These are phyloP conservation scores for Anthoscopus minutus DNA, from an alignment of 2,113 vertebrate species.

Conservation along the genomic window DNA sequence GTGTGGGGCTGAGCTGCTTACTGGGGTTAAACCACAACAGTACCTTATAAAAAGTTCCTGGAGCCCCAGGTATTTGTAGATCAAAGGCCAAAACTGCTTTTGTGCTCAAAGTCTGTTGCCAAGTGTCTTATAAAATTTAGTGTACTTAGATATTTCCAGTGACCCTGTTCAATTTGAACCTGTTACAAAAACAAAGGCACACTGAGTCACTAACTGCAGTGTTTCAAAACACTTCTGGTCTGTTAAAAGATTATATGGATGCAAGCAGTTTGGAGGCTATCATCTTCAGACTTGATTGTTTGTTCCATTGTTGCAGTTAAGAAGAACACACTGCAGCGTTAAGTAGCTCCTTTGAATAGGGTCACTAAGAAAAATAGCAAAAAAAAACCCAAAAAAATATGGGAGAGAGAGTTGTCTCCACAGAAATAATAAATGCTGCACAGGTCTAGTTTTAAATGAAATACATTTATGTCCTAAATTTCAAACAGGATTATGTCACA, in stretches of 20 bases:
- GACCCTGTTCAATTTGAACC: neutral
- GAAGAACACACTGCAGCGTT: neutral
- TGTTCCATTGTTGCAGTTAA: neutral
- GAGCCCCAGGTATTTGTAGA: neutral
- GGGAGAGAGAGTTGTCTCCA: neutral
- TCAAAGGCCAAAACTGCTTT: neutral
- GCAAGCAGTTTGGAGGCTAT: neutral
- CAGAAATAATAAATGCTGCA: neutral
- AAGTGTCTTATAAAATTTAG: neutral
- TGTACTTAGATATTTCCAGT: neutral
- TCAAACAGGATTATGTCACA: neutral
- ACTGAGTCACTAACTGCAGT: neutral
- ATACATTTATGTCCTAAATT: neutral
- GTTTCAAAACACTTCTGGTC: neutral
- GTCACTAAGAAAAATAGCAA: neutral
- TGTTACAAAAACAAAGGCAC: neutral
- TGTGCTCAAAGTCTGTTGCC: neutral
- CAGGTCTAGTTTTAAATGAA: neutral
- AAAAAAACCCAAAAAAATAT: neutral
- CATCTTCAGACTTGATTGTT: neutral
- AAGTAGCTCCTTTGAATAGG: neutral
- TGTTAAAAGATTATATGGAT: neutral
- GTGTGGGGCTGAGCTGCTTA: neutral
- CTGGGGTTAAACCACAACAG: neutral
- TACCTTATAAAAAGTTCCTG: neutral